Evolutionary conservation across 2,797 vertebrate species (phyloP).

Genomic region (Eremophila alpestris): DNA sequence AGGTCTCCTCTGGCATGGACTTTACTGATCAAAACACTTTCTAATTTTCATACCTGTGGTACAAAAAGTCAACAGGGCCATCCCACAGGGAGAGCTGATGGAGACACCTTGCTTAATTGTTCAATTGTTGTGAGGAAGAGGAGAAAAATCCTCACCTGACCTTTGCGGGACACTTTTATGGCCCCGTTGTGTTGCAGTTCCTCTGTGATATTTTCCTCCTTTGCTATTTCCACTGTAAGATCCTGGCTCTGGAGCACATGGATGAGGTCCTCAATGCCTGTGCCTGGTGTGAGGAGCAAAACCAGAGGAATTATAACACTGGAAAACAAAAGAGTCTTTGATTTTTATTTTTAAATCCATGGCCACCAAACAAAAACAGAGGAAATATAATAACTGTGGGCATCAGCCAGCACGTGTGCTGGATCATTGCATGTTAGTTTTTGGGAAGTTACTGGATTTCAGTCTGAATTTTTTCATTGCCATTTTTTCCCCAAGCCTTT

Average conservation of each 20-base stretch:
- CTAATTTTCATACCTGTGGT: neutral
- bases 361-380: neutral
- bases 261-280: slow-evolving; percentile 84
- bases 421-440: neutral
- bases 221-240: slow-evolving; percentile 83
- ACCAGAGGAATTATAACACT: neutral
- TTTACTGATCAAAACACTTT: neutral
- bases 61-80: neutral
- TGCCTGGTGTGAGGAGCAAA: slow-evolving; percentile 67
- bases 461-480: neutral
- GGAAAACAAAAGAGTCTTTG: neutral
- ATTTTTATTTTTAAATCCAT: neutral
- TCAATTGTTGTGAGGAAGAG: neutral
- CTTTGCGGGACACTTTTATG: slow-evolving; percentile 79
- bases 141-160: slow-evolving; percentile 74
- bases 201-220: slow-evolving; percentile 75
- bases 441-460: neutral
- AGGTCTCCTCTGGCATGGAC: neutral
- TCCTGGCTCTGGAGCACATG: slow-evolving; percentile 81
- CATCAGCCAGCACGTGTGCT: neutral
- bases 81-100: neutral
- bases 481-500: fast-evolving
- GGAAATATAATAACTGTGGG: neutral
- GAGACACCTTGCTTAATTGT: neutral
- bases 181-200: slow-evolving; percentile 85